A percentile compares a stretch with the other conserved stretches of the same genome.
Evolutionary conservation across 92 coral and sea anemone genomes (phyloP).

Genomic region (Actinernus sp.): DNA sequence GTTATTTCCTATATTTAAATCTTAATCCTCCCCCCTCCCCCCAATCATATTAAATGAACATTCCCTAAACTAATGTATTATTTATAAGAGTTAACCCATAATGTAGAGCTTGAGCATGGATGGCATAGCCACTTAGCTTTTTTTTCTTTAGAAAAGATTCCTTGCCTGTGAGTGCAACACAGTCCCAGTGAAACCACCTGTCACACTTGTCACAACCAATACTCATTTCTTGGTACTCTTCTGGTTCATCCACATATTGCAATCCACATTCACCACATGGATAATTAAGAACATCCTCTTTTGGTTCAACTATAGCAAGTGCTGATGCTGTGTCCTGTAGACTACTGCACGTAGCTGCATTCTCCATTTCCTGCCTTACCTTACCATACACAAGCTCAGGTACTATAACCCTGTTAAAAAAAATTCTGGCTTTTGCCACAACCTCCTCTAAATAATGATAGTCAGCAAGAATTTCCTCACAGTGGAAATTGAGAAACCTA

Average conservation of each 20-base stretch:
- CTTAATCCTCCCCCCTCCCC: too few species aligned
- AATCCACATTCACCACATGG: neutral
- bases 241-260: neutral
- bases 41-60: too few species aligned
- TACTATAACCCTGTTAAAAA: constrained; percentile 9
- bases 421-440: constrained; percentile 1
- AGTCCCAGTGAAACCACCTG: constrained; percentile 13
- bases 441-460: neutral
- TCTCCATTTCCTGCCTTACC: too few species aligned
- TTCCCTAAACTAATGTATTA: too few species aligned
- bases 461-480: constrained; percentile 25
- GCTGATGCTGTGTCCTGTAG: too few species aligned
- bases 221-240: neutral
- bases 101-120: too few species aligned
- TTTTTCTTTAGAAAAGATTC: constrained; percentile 2
- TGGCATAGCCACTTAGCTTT: constrained; percentile 7
- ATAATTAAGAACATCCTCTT: neutral
- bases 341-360: too few species aligned
- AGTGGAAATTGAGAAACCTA: constrained; percentile 6
- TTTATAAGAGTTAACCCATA: too few species aligned
- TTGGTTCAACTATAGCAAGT: neutral
- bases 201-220: constrained; percentile 9
- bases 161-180: constrained; percentile 4
- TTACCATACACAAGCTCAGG: constrained; percentile 24
- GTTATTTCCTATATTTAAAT: too few species aligned